Conservation (phyloP, 2,113 vertebrate genomes). For the Ardeotis arabs region DNA sequence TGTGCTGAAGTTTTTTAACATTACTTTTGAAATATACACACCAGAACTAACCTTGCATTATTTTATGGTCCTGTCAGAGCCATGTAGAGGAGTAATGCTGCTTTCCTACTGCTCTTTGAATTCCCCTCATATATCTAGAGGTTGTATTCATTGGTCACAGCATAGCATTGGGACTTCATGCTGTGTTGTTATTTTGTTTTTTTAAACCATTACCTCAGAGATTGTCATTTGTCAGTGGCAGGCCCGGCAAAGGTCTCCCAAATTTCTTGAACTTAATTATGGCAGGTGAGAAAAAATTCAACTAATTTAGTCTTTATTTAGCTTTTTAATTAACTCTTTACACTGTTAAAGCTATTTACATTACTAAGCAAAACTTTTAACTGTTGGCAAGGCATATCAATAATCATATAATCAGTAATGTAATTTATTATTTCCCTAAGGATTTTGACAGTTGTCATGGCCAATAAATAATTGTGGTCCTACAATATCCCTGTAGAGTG, state of each 20-base stretch:
- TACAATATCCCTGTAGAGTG: not conserved
- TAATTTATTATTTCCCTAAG: not conserved
- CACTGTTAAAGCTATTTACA: not conserved
- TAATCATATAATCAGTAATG: not conserved
- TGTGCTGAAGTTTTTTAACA: conserved; percentile 5
- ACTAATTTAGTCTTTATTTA: not conserved
- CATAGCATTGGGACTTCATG: not conserved
- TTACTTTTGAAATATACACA: conserved; percentile 4
- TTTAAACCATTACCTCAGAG: not conserved
- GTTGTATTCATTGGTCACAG: not conserved
- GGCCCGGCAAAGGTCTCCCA: not conserved
- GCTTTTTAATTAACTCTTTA: not conserved
- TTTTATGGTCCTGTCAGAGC: not conserved
- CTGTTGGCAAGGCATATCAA: not conserved
- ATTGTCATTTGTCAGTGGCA: not conserved
- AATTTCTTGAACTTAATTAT: not conserved
- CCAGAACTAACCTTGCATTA: not conserved
- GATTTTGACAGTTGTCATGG: not conserved
- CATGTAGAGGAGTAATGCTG: not conserved
- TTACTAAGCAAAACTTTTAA: not conserved
- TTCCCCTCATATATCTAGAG: not conserved
- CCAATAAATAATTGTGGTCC: not conserved
- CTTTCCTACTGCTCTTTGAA: not conserved
- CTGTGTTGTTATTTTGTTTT: not conserved
- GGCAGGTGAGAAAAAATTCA: not conserved